These are phyloP conservation scores for Ochotona curzoniae DNA, from an alignment of 2,113 vertebrate species.

Conservation along the genomic window DNA sequence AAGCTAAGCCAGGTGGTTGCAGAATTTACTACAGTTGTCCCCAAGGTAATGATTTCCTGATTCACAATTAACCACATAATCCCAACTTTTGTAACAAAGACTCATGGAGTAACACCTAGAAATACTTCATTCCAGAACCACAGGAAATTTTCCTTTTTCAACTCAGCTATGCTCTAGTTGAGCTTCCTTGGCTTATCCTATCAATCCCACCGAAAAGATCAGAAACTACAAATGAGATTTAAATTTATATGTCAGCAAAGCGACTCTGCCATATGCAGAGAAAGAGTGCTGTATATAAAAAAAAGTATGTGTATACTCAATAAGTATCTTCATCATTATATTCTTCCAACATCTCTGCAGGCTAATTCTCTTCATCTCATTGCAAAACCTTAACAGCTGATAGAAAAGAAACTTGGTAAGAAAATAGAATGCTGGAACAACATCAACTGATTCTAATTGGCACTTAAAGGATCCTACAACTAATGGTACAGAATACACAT, in stretches of 20 bases:
- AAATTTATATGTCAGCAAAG: neutral
- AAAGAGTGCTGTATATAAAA: neutral
- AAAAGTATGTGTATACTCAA: neutral
- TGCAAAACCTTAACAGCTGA: neutral
- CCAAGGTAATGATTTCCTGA: conserved; percentile 13
- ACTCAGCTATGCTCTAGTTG: neutral
- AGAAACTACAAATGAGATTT: neutral
- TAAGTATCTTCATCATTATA: neutral
- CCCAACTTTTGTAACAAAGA: conserved; percentile 47
- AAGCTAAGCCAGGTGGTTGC: conserved; percentile 42
- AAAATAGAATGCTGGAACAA: too few relatives aligned
- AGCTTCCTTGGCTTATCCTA: neutral
- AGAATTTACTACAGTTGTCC: conserved; percentile 35
- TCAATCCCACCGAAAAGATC: neutral
- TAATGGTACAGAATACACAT: too few relatives aligned
- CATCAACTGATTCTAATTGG: too few relatives aligned
- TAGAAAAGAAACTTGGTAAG: too few relatives aligned
- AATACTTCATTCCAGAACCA: neutral
- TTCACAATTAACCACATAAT: neutral
- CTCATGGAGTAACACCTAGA: neutral
- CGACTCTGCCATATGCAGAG: too few relatives aligned
- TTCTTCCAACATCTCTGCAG: neutral
- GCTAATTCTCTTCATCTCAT: neutral
- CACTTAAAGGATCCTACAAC: too few relatives aligned
- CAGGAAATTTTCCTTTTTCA: neutral